Percentiles rank a stretch among this genome's conserved stretches.
These are phyloP conservation scores for Lottia gigantea DNA, from an alignment of 2,888 invertebrate genomes.

Conservation along the genomic window DNA sequence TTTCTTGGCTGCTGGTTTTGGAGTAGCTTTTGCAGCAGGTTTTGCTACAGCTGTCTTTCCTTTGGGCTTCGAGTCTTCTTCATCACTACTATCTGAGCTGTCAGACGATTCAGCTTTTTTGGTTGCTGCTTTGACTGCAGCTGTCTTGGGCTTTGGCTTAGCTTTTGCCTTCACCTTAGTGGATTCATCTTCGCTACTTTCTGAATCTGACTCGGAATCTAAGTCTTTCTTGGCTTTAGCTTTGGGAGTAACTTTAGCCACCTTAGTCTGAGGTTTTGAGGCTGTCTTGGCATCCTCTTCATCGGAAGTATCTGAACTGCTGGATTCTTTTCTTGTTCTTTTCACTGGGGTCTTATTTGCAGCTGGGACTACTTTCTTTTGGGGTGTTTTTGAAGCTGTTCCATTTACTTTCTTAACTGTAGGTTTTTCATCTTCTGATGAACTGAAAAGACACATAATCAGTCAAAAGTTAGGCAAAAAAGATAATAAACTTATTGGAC, in stretches of 20 bases:
- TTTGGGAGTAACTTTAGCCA: not conserved
- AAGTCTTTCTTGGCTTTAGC: not conserved
- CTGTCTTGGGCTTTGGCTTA: not conserved
- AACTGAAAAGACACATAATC: not conserved
- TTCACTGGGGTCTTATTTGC: not conserved
- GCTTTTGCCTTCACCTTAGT: constrained; percentile 14
- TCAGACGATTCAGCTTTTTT: constrained; percentile 30
- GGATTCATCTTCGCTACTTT: constrained; percentile 22
- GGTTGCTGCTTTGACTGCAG: not conserved
- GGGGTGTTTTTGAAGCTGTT: too few relatives aligned
- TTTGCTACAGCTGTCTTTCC: not conserved
- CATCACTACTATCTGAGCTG: constrained; percentile 32
- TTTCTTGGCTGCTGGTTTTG: constrained; percentile 32
- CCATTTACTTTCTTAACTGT: not conserved
- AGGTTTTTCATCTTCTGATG: not conserved
- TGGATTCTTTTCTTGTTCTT: too few relatives aligned
- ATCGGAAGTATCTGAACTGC: not conserved
- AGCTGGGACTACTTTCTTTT: not conserved
- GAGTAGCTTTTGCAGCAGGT: not conserved
- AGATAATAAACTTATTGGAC: too few relatives aligned
- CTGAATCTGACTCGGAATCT: not conserved
- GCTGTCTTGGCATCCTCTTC: not conserved
- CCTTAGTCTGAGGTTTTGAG: not conserved
- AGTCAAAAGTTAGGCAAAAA: too few relatives aligned
- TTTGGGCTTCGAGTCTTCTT: constrained; percentile 15